Percentiles rank a stretch among this genome's conserved stretches.
Conservation (phyloP, 2,113 vertebrate species). For the Sarotherodon lohbergeri region DNA sequence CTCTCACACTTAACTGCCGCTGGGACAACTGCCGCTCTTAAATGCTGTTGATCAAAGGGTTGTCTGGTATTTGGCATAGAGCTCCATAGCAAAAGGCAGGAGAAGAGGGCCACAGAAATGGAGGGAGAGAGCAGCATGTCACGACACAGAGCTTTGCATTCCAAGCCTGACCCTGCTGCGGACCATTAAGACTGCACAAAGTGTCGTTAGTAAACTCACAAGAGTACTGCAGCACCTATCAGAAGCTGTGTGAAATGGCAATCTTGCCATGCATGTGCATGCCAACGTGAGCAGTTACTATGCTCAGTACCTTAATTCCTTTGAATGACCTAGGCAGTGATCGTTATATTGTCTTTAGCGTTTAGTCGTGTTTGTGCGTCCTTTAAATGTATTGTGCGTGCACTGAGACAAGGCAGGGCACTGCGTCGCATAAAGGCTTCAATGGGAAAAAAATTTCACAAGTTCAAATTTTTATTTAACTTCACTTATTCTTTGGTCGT, state of each 20-base stretch:
- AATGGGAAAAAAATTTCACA: neutral
- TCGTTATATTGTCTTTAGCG: neutral
- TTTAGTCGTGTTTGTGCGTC: neutral
- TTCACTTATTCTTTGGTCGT: neutral
- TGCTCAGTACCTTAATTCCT: neutral
- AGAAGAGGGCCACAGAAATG: neutral
- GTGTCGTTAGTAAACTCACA: neutral
- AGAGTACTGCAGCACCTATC: neutral
- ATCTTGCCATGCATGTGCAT: neutral
- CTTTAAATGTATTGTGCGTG: neutral
- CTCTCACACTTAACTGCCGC: constrained; percentile 6
- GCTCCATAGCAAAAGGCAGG: constrained; percentile 20
- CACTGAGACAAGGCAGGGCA: neutral
- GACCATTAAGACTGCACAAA: constrained; percentile 9
- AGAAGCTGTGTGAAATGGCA: neutral
- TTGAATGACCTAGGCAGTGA: neutral
- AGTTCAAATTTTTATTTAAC: neutral
- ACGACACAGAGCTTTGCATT: neutral
- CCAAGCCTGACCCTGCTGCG: neutral
- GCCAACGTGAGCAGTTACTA: neutral
- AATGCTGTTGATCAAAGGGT: constrained; percentile 39
- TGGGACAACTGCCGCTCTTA: constrained; percentile 4
- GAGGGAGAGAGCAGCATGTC: neutral
- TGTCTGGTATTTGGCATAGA: constrained; percentile 13
- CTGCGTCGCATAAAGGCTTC: neutral